Percentiles rank a stretch among this genome's conserved stretches.
These are phyloP conservation scores for Sporophila hypoxantha DNA, from an alignment of 2,113 vertebrate species.

Conservation along the genomic window DNA sequence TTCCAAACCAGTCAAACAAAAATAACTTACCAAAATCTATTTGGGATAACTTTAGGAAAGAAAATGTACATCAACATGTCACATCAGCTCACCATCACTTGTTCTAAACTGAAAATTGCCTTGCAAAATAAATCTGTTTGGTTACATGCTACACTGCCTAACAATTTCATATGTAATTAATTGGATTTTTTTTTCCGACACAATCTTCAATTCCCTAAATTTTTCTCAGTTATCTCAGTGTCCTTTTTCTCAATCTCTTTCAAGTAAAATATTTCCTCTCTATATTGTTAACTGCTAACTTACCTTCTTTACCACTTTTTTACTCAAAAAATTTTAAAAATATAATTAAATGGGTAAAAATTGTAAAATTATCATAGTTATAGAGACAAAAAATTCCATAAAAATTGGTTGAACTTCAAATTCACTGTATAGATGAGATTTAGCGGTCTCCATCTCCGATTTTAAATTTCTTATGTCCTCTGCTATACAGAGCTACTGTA, in stretches of 20 bases:
- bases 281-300: neutral
- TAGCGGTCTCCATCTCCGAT: neutral
- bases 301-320: neutral
- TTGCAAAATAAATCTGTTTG: neutral
- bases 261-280: neutral
- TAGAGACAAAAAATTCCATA: neutral
- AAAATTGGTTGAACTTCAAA: neutral
- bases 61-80: neutral
- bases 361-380: neutral
- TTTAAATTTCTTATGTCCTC: neutral
- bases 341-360: neutral
- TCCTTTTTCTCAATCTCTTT: neutral
- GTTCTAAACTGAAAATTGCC: neutral
- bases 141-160: neutral
- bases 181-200: neutral
- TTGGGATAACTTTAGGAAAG: neutral
- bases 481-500: neutral
- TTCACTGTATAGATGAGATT: neutral
- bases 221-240: neutral
- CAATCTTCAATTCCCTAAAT: neutral
- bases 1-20: neutral
- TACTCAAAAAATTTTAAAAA: neutral
- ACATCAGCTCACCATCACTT: neutral
- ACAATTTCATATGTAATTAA: neutral
- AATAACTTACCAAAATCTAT: neutral